phyloP scores from a whole-genome alignment of 2,888 invertebrate genomes.

The Habrosyne pyritoides region DNA sequence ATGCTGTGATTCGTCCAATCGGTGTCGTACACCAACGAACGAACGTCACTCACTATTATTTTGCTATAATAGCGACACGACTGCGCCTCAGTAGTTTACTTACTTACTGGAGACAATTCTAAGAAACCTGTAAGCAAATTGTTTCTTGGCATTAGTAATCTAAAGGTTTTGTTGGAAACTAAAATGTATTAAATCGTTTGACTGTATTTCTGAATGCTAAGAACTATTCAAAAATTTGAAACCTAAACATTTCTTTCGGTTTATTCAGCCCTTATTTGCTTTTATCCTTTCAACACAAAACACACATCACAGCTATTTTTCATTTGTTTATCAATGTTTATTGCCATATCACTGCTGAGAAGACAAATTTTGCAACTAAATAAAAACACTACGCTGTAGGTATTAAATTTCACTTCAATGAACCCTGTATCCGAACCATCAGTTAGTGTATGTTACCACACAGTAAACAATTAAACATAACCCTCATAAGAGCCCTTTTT shows the following conservation, averaged over 20 bases:
- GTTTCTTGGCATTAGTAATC: slow-evolving; percentile 39
- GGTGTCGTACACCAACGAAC: slow-evolving; percentile 29
- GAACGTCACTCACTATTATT: slow-evolving; percentile 40
- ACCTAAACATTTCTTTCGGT: not conserved
- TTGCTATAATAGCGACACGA: slow-evolving; percentile 47
- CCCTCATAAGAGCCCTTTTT: too few species aligned
- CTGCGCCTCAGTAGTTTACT: slow-evolving; percentile 52
- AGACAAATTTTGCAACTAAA: not conserved
- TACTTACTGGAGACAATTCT: slow-evolving; percentile 58
- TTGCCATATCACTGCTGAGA: not conserved
- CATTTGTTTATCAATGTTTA: not conserved
- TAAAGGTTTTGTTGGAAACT: slow-evolving; percentile 17
- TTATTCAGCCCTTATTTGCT: not conserved
- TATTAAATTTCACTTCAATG: not conserved
- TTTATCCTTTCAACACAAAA: not conserved
- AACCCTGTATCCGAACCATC: not conserved
- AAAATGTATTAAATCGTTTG: not conserved
- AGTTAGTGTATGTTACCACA: too few species aligned
- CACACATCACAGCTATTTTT: too few species aligned
- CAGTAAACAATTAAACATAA: too few species aligned
- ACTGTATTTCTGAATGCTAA: not conserved
- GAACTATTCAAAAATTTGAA: not conserved
- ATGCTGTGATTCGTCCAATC: slow-evolving; percentile 11
- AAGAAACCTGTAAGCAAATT: slow-evolving; percentile 49
- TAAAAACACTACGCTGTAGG: not conserved